A percentile compares a stretch with the other conserved stretches of the same genome.
phyloP scores from a whole-genome alignment of 2,113 vertebrate species.

The Rynchops niger region DNA sequence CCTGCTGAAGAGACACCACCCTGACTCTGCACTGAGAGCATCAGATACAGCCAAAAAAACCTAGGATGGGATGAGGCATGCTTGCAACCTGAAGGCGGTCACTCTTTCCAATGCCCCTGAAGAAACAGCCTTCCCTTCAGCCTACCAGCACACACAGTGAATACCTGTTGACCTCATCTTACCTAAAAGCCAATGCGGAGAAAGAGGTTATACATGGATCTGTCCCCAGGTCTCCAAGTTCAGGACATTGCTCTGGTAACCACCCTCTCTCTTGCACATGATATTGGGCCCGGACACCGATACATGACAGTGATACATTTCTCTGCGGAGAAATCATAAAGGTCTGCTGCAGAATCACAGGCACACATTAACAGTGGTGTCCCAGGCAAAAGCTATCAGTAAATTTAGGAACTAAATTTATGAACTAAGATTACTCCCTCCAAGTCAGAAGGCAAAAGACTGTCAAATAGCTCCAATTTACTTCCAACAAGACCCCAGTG shows the following conservation, averaged over 20 bases:
- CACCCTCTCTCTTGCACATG: rapidly evolving
- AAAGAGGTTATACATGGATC: not conserved
- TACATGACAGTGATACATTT: not conserved
- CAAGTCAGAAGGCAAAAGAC: not conserved
- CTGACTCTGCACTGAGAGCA: not conserved
- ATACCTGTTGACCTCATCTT: not conserved
- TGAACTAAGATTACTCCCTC: not conserved
- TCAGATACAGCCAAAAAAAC: not conserved
- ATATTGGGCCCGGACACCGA: too few relatives aligned
- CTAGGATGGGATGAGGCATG: not conserved
- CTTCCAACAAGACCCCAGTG: not conserved
- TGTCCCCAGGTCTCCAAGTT: not conserved
- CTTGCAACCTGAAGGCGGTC: not conserved
- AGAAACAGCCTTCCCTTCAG: not conserved
- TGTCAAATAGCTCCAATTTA: not conserved
- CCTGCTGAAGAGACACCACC: not conserved
- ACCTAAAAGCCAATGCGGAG: not conserved
- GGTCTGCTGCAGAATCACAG: not conserved
- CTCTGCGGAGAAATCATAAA: not conserved
- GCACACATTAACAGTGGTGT: not conserved
- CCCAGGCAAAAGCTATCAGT: not conserved
- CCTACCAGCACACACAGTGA: not conserved
- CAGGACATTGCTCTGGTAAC: not conserved
- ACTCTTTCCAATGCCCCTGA: not conserved
- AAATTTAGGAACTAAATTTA: not conserved